Evolutionary conservation across 2,888 invertebrate genomes (phyloP), one percentile per base, ranked within the genome.

Genomic region (Drosophila nr. perissopoda): DNA sequence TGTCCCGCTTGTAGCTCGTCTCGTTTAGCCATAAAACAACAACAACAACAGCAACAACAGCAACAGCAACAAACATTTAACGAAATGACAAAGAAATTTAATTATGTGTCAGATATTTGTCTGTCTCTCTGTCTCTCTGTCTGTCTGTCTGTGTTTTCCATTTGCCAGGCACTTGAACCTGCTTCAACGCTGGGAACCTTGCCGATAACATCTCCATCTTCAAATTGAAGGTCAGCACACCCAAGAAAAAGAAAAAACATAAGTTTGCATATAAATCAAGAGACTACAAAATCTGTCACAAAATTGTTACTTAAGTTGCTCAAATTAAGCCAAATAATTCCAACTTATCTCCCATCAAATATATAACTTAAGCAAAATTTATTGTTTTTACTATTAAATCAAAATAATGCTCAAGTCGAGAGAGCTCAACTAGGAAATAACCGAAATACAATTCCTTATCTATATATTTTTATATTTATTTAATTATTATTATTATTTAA

Each of bases 1-100:
- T 80, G 81, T 69, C 54, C 77, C 58, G 75, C 49, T 73, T 79
- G 70, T 78, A 65, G 70, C 79, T 64, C 49, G 82, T 81, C 78
- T 79, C 82, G 79, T 79, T 74, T 74, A 25, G 56, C 46, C 77
- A 76, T 76, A 76, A 79, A 53, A 69, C 59, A 64, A 34, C 25
- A 46, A n/a, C 36, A 36, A 6, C 46, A 56, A 71, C 54, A 56
- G n/a, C n/a, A n/a, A 27, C 33, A 6, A 33, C 29, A 34, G 11
- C 13, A 31, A 13, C 46, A 46, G 8, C 46, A 18, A 74, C 16
- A 34, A 21, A 56, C 31, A 72, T 57, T 51, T 78, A 51, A 79
- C 60, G 36, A 72, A 69, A 69, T 56, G 61, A 59, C 65, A 65
- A 75, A 40, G 57, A 71, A 71, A 78, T 67, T 78, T 71, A 71